A percentile compares a stretch with the other conserved stretches of the same genome.
phyloP scores from a whole-genome alignment of 2,797 vertebrate species.

The Poecile montanus region DNA sequence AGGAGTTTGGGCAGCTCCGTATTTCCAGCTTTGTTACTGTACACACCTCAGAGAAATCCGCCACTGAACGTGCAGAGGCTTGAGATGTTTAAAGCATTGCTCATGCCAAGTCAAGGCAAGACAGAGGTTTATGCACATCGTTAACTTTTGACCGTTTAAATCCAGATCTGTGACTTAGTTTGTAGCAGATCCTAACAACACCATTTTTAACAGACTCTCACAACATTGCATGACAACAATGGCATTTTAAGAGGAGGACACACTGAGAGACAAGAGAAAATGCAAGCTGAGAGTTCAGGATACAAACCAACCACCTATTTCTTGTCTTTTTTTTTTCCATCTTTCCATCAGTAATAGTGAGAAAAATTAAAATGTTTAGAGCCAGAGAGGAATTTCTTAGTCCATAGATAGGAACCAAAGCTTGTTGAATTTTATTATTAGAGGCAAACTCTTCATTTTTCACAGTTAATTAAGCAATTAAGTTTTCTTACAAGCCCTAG shows the following conservation, averaged over 20 bases:
- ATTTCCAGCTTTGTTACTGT: neutral
- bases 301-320: conserved; percentile 61
- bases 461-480: conserved; percentile 65
- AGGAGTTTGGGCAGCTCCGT: neutral
- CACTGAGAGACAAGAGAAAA: conserved; percentile 41
- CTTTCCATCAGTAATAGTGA: conserved; percentile 52
- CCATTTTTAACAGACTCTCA: neutral
- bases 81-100: neutral
- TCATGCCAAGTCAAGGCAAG: neutral
- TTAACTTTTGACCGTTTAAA: conserved; percentile 29
- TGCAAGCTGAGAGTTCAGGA: conserved; percentile 52
- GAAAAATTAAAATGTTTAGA: conserved; percentile 68
- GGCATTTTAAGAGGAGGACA: conserved; percentile 36
- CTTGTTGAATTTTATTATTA: conserved; percentile 53
- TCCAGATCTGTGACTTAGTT: neutral
- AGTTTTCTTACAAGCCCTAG: conserved; percentile 55
- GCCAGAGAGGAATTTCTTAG: conserved; percentile 64
- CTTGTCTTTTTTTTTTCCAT: conserved; percentile 43
- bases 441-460: conserved; percentile 81
- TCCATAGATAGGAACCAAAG: conserved; percentile 44
- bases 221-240: conserved; percentile 46
- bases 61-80: conserved; percentile 7
- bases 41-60: conserved; percentile 10
- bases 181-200: neutral
- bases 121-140: neutral